Conservation (phyloP, 2,113 vertebrate species). For the Syngnathus scovelli region DNA sequence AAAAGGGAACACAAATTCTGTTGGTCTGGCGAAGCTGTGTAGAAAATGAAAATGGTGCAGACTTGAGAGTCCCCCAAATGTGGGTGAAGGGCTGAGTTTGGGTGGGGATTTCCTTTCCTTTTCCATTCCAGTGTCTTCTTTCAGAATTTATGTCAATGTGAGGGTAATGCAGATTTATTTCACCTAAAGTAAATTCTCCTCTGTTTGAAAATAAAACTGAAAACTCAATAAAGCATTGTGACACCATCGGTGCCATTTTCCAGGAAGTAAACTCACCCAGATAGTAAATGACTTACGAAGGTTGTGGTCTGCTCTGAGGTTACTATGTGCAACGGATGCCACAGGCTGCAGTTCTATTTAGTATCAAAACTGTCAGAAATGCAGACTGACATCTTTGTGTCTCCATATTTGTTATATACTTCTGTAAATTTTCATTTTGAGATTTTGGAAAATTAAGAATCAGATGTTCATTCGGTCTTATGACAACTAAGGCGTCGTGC, state of each 20-base stretch:
- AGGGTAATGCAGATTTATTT: background rate
- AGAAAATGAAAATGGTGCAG: conserved; percentile 64
- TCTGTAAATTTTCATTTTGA: too few species aligned
- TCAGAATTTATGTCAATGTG: conserved; percentile 21
- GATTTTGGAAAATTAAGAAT: too few species aligned
- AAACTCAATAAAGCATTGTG: background rate
- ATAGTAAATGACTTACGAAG: conserved; percentile 21
- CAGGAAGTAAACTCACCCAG: conserved; percentile 13
- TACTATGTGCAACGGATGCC: background rate
- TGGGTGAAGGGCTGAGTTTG: conserved; percentile 18
- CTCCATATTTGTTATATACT: too few species aligned
- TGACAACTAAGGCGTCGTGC: too few species aligned
- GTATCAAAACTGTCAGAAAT: too few species aligned
- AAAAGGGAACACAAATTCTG: conserved; percentile 55
- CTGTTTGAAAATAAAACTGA: too few species aligned
- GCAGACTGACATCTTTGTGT: too few species aligned
- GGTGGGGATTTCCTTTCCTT: conserved; percentile 59
- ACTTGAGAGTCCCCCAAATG: conserved; percentile 60
- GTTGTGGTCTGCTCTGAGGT: background rate
- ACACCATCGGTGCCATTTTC: conserved; percentile 16
- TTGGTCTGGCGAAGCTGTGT: conserved; percentile 49
- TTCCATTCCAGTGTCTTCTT: conserved; percentile 44
- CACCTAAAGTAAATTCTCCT: too few species aligned
- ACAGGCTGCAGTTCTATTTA: too few species aligned
- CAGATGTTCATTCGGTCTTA: too few species aligned